These are phyloP conservation scores for Invenusta paracnida DNA, from an alignment of 2,888 invertebrate species.

Conservation along the genomic window DNA sequence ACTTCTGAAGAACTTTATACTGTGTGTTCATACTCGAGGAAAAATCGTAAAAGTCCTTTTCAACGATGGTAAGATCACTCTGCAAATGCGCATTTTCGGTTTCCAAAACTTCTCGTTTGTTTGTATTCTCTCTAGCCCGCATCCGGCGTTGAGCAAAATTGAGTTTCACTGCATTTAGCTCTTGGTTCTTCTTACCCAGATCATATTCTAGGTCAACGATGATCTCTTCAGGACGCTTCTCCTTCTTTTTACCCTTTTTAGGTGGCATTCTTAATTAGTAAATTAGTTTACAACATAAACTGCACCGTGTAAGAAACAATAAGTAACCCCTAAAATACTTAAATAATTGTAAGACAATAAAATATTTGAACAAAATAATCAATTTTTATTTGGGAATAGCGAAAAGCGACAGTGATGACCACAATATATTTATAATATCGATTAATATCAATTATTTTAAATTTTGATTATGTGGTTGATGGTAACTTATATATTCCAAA, in stretches of 20 bases:
- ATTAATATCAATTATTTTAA: too few relatives aligned
- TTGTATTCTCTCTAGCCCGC: neutral
- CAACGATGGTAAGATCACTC: neutral
- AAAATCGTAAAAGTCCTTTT: slow-evolving; percentile 6
- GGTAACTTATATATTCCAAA: too few relatives aligned
- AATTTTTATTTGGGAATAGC: too few relatives aligned
- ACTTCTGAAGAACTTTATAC: neutral
- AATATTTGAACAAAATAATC: too few relatives aligned
- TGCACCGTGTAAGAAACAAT: too few relatives aligned
- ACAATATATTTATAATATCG: too few relatives aligned
- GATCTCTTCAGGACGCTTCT: neutral
- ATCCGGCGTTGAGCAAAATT: neutral
- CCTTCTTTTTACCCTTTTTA: neutral
- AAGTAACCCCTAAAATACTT: too few relatives aligned
- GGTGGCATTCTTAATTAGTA: too few relatives aligned
- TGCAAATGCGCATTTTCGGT: neutral
- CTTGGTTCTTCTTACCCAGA: neutral
- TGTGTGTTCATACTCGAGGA: neutral
- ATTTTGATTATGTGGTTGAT: too few relatives aligned
- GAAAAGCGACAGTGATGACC: too few relatives aligned
- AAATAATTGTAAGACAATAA: too few relatives aligned
- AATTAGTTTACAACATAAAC: too few relatives aligned
- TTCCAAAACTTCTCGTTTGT: neutral
- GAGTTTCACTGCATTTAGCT: neutral
- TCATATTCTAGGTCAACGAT: neutral